Evolutionary conservation across 2,113 vertebrate genomes (phyloP), one percentile per base, ranked within the genome.

Genomic region (Campylomormyrus numenius): DNA sequence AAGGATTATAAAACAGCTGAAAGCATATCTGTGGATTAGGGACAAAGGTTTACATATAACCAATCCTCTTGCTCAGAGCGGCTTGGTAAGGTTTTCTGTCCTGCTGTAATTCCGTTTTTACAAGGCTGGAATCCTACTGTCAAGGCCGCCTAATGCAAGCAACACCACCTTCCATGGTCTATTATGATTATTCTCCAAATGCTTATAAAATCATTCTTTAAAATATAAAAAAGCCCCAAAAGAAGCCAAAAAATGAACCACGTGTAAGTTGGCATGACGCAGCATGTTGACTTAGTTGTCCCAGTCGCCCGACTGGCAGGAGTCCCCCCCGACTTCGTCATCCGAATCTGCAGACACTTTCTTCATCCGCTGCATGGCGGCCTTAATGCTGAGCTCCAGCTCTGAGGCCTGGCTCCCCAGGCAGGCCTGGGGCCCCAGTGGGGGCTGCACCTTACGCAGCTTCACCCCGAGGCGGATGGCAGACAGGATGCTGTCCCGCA

Each of bases 361-460:
- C 95, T 98, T 98, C 96, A 99, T 99, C 93, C 98, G 97, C 95
- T 97, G 94, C 93, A 99, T 98, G 89, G 96, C 98, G 0, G 97
- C 98, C 93, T 96, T 96, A 93, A 99, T 99, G 94, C 98, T 99
- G 11, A 91, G 96, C 94, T 99, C 97, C 8, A 99, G 95, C 89
- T 99, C 97, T 0, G 92, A 96, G 92, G 95, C 80, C 0, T 52
- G 21, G 3, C 89, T 86, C 86, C 1, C 89, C 0, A n/a, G 85
- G 24, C 86, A 91, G 77, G 17, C 58, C 90, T 83, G 77, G 86
- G n/a, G 39, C 86, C 91, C 91, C 21, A 46, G 8, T 19, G 91
- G 91, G 1, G 48, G 90, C 19, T 91, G 91, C 6, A 98, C 97
- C 92, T 98, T 99, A 93, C 95, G 97, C 9, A 99, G 95, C n/a